Percentiles rank a stretch among this genome's conserved stretches.
Conservation (phyloP, 2,113 vertebrate genomes). For the Archocentrus centrarchus region DNA sequence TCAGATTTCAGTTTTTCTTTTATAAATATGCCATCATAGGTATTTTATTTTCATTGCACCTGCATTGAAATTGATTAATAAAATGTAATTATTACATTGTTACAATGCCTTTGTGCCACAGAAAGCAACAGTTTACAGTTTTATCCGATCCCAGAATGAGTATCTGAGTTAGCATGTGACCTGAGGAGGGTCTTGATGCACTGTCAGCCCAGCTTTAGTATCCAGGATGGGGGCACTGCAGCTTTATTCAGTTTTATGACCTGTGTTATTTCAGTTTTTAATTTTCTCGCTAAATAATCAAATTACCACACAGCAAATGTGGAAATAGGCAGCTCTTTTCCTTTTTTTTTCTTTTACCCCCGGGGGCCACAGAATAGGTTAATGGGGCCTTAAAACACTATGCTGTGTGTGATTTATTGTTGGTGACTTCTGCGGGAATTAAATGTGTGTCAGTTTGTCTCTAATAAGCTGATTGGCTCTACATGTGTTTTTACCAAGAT, state of each 20-base stretch:
- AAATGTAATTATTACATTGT: not conserved
- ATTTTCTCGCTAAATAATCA: not conserved
- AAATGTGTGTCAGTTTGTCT: not conserved
- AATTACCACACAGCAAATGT: not conserved
- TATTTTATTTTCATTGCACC: too few relatives aligned
- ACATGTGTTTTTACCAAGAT: not conserved
- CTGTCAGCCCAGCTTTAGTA: not conserved
- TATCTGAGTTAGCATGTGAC: not conserved
- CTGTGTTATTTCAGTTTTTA: not conserved
- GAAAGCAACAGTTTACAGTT: not conserved
- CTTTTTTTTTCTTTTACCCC: not conserved
- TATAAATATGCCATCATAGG: not conserved
- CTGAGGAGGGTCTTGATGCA: not conserved
- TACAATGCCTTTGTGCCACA: not conserved
- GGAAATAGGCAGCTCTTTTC: not conserved
- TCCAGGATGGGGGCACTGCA: not conserved
- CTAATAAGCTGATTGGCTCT: not conserved
- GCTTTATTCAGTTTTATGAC: not conserved
- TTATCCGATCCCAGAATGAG: not conserved
- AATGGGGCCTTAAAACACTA: not conserved
- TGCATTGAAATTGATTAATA: not conserved
- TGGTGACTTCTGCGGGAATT: not conserved
- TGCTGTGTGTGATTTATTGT: not conserved
- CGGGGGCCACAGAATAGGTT: not conserved
- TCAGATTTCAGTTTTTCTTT: not conserved